These are phyloP conservation scores for Patella ulyssiponensis DNA, from an alignment of 2,888 invertebrate genomes.

Conservation along the genomic window DNA sequence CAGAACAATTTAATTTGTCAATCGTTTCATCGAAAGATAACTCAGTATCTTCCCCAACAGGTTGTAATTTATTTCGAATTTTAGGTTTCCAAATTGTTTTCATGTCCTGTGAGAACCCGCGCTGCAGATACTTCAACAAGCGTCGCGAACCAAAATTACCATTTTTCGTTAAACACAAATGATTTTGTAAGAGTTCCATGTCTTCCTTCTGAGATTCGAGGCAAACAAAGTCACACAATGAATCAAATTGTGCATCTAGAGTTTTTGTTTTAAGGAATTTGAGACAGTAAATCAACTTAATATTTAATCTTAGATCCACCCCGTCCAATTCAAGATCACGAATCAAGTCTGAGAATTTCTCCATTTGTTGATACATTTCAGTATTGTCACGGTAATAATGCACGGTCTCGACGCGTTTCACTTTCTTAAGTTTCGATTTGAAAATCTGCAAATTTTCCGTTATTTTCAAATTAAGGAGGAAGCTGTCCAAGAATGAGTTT, in stretches of 20 bases:
- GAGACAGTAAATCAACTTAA: constrained; percentile 1
- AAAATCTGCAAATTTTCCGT: neutral
- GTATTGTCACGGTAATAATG: neutral
- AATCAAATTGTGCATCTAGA: constrained; percentile 1
- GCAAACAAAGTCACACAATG: constrained; percentile 1
- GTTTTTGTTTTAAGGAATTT: neutral
- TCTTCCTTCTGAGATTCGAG: constrained; percentile 5
- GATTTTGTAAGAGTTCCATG: constrained; percentile 8
- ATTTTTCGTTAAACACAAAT: constrained; percentile 5
- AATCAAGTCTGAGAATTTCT: neutral
- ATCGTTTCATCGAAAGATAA: neutral
- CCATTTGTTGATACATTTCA: neutral
- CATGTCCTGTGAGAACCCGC: neutral
- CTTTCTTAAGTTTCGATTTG: neutral
- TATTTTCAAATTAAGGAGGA: neutral
- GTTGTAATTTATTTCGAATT: neutral
- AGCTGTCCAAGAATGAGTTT: neutral
- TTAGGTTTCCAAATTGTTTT: constrained; percentile 10
- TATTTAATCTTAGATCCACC: neutral
- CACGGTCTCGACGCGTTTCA: neutral
- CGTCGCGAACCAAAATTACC: constrained; percentile 5
- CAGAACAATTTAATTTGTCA: neutral
- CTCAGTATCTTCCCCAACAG: neutral
- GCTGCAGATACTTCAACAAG: neutral
- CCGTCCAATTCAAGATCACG: neutral